These are phyloP conservation scores for Sceloporus tristichus DNA, from an alignment of 2,113 vertebrate species.

Conservation along the genomic window DNA sequence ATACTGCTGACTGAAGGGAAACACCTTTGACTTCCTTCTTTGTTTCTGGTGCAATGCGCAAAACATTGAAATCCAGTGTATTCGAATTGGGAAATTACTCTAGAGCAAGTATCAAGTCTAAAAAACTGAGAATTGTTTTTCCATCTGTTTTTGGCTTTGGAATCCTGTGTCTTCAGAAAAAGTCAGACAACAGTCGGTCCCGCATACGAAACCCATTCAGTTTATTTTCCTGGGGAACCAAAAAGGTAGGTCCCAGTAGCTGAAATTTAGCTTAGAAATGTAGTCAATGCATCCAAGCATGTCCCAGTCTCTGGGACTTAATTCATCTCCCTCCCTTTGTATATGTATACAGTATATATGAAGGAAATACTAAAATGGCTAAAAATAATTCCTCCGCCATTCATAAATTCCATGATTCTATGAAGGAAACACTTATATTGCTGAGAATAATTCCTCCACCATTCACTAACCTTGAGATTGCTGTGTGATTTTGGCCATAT, in stretches of 20 bases:
- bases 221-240: conserved; percentile 28
- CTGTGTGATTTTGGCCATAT: neutral
- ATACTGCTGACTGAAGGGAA: too few species aligned
- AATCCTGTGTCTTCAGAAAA: conserved; percentile 13
- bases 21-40: too few species aligned
- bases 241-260: conserved; percentile 21
- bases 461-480: neutral
- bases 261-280: neutral
- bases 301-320: neutral
- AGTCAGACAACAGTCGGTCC: neutral
- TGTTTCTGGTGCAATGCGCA: neutral
- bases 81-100: neutral
- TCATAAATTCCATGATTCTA: neutral
- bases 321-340: neutral
- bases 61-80: neutral
- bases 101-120: neutral
- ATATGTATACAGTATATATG: too few species aligned
- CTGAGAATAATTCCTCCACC: neutral
- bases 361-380: too few species aligned
- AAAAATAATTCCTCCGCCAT: neutral
- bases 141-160: conserved; percentile 10
- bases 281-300: neutral
- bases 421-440: too few species aligned
- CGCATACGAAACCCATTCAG: neutral
- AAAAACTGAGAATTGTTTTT: neutral